A percentile compares a stretch with the other conserved stretches of the same genome.
Evolutionary conservation across 1,140 invertebrate genomes (phyloP).

Genomic region (Drosophila sproati): DNA sequence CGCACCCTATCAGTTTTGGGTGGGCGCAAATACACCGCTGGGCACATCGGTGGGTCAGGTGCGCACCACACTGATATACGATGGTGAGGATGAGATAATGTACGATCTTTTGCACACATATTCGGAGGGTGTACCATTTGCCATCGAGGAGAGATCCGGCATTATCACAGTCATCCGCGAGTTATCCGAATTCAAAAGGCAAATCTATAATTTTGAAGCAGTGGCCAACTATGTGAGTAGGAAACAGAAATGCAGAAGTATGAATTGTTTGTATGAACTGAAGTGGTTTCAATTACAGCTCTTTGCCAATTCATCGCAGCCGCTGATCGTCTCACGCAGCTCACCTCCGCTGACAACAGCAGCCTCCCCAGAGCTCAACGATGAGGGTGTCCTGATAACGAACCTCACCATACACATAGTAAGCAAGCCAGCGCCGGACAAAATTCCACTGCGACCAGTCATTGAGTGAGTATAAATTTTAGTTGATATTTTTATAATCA

Average conservation of each 20-base stretch:
- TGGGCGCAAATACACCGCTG: constrained; percentile 92
- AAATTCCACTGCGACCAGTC: constrained; percentile 86
- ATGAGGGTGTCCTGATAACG: constrained; percentile 89
- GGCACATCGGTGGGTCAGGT: constrained; percentile 95
- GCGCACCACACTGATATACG: constrained; percentile 87
- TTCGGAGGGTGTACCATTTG: constrained; percentile 94
- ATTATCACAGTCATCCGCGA: constrained; percentile 93
- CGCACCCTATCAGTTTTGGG: constrained; percentile 95
- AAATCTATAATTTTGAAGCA: constrained; percentile 92
- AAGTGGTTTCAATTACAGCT: constrained; percentile 35
- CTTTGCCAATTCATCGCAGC: constrained; percentile 68
- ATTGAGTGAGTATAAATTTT: constrained; percentile 87
- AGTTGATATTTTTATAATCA: no score
- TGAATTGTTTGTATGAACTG: no score
- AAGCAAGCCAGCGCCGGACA: constrained; percentile 88
- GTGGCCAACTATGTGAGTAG: constrained; percentile 88
- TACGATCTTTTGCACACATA: constrained; percentile 93
- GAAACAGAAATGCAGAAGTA: neutral
- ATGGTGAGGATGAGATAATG: constrained; percentile 88
- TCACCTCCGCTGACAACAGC: constrained; percentile 57
- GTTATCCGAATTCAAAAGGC: constrained; percentile 88
- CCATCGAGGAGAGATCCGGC: constrained; percentile 94
- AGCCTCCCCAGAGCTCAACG: constrained; percentile 65
- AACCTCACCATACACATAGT: constrained; percentile 94
- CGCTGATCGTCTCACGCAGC: constrained; percentile 64